Evolutionary conservation across 2,113 vertebrate genomes (phyloP).

Genomic region (Alectura lathami): DNA sequence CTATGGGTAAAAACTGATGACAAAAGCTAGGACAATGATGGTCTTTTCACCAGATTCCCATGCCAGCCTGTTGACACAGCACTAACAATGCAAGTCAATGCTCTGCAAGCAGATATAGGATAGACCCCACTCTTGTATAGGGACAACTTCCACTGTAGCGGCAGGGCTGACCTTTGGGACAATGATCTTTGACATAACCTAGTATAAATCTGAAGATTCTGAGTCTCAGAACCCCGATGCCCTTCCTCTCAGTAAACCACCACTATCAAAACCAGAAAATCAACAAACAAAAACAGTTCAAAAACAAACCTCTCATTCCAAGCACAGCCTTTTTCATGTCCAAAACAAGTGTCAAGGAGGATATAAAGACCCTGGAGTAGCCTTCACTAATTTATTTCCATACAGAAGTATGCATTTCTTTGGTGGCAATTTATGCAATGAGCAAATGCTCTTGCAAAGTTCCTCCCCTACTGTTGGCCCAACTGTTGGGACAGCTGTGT

Average conservation of each 20-base stretch:
- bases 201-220: background rate
- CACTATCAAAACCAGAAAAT: background rate
- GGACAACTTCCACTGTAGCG: background rate
- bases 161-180: background rate
- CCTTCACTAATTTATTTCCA: background rate
- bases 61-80: background rate
- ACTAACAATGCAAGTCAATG: background rate
- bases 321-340: background rate
- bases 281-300: background rate
- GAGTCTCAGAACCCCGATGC: background rate
- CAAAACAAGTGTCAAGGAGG: background rate
- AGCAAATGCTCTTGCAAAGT: background rate
- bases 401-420: background rate
- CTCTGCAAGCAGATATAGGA: background rate
- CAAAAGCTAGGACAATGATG: background rate
- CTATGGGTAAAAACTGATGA: background rate
- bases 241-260: background rate
- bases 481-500: background rate
- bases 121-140: accelerated
- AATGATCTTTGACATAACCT: background rate
- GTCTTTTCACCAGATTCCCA: background rate
- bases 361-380: background rate
- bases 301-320: background rate
- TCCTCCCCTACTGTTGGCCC: background rate
- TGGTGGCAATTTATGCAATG: background rate